phyloP scores from a whole-genome alignment of 2,888 invertebrate genomes.

The Catocala nupta region DNA sequence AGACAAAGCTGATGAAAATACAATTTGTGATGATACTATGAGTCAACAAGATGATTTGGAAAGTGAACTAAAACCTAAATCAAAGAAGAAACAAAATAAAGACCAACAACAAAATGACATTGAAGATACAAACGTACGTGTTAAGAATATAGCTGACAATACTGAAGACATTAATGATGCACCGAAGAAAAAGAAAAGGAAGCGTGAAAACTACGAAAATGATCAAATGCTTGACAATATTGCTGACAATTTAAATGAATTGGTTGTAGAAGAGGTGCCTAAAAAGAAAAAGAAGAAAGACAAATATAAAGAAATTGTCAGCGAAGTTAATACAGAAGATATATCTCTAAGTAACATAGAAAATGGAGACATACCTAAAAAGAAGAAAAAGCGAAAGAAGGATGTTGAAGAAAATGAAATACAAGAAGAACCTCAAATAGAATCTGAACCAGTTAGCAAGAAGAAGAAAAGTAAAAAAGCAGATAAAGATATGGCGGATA shows the following conservation, averaged over 20 bases:
- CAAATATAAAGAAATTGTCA: conserved; percentile 39
- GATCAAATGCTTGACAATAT: conserved; percentile 27
- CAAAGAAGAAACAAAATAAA: conserved; percentile 56
- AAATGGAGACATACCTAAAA: conserved; percentile 29
- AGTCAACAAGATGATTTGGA: conserved; percentile 20
- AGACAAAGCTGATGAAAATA: conserved; percentile 38
- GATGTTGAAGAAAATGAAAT: conserved; percentile 16
- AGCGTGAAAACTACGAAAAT: conserved; percentile 45
- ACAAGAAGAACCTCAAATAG: conserved; percentile 13
- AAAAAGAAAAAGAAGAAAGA: conserved; percentile 60
- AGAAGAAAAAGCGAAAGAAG: conserved; percentile 57
- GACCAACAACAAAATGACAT: conserved; percentile 19
- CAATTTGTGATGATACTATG: too few relatives aligned
- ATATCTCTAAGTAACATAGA: not conserved
- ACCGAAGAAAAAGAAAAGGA: conserved; percentile 53
- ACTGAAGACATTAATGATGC: conserved; percentile 14
- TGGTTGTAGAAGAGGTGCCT: conserved; percentile 34
- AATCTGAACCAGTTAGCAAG: conserved; percentile 20
- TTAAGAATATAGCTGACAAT: not conserved
- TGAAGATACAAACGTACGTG: conserved; percentile 12
- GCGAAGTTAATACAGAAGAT: conserved; percentile 14
- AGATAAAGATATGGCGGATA: conserved; percentile 13
- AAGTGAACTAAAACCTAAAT: conserved; percentile 27
- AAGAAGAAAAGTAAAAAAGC: conserved; percentile 23
- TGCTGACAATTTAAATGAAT: conserved; percentile 29